A percentile compares a stretch with the other conserved stretches of the same genome.
Conservation (phyloP, 2,888 invertebrate species). For the Cyclophora punctaria region DNA sequence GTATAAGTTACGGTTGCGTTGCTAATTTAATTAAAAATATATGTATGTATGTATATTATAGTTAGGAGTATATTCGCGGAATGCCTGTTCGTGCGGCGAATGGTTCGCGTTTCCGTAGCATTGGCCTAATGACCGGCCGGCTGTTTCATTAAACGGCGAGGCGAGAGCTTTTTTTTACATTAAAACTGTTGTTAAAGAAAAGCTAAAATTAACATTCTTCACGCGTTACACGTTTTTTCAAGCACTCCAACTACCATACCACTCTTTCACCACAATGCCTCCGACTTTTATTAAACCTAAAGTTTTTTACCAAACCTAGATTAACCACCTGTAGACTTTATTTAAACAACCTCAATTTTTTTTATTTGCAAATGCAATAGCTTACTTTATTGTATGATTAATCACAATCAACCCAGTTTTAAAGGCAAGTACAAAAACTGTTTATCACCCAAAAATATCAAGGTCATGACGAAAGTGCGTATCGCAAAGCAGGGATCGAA, state of each 20-base stretch:
- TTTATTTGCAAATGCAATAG: too few relatives aligned
- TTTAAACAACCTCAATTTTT: too few relatives aligned
- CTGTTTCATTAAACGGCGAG: slow-evolving; percentile 29
- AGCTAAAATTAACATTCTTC: slow-evolving; percentile 11
- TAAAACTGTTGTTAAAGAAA: slow-evolving; percentile 8
- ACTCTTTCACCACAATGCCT: too few relatives aligned
- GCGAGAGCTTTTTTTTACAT: slow-evolving; percentile 9
- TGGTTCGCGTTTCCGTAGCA: slow-evolving; percentile 30
- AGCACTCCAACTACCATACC: slow-evolving; percentile 9
- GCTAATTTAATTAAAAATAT: too few relatives aligned
- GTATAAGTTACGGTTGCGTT: too few relatives aligned
- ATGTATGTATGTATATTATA: too few relatives aligned
- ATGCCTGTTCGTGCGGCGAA: slow-evolving; percentile 23
- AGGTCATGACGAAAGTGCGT: slow-evolving; percentile 29
- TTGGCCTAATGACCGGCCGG: slow-evolving; percentile 34
- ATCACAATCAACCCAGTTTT: neutral
- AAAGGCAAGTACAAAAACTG: slow-evolving; percentile 13
- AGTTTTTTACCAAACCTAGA: neutral
- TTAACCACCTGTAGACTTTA: neutral
- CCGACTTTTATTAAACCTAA: too few relatives aligned
- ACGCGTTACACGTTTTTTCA: slow-evolving; percentile 2
- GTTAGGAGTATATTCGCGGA: slow-evolving; percentile 19
- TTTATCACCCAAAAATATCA: slow-evolving; percentile 29
- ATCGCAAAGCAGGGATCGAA: slow-evolving; percentile 38
- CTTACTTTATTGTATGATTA: neutral